These are phyloP conservation scores for Amphiura filiformis DNA, from an alignment of 35 echinoderm and acorn worm genomes.

Conservation along the genomic window DNA sequence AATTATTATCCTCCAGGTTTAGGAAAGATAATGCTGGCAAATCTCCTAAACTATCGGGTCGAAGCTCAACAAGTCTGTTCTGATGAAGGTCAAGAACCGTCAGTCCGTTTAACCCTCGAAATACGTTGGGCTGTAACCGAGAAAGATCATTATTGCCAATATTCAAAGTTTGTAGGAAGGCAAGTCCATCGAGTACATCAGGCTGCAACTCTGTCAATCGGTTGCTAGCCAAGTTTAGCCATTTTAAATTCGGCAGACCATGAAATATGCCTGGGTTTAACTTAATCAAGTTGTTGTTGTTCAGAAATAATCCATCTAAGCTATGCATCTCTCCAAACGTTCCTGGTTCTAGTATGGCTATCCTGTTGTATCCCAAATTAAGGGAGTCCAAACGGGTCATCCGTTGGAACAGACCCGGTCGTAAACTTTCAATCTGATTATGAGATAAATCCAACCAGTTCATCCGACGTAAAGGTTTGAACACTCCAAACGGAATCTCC, in stretches of 20 bases:
- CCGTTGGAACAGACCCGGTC: background rate
- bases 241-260: background rate
- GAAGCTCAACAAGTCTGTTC: background rate
- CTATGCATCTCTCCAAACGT: background rate
- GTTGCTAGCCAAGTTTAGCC: background rate
- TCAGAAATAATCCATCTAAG: background rate
- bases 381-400: background rate
- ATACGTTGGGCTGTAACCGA: background rate
- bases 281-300: background rate
- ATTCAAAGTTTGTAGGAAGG: background rate
- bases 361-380: background rate
- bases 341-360: background rate
- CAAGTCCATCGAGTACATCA: background rate
- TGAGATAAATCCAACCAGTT: background rate
- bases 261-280: background rate
- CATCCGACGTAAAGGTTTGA: background rate
- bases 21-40: background rate
- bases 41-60: background rate
- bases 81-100: background rate
- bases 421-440: background rate
- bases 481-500: background rate
- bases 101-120: background rate
- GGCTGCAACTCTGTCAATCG: background rate
- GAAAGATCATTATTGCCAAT: background rate
- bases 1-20: background rate